A percentile compares a stretch with the other conserved stretches of the same genome.
Conservation (phyloP, 2,113 vertebrate species). For the Calidris pygmaea region DNA sequence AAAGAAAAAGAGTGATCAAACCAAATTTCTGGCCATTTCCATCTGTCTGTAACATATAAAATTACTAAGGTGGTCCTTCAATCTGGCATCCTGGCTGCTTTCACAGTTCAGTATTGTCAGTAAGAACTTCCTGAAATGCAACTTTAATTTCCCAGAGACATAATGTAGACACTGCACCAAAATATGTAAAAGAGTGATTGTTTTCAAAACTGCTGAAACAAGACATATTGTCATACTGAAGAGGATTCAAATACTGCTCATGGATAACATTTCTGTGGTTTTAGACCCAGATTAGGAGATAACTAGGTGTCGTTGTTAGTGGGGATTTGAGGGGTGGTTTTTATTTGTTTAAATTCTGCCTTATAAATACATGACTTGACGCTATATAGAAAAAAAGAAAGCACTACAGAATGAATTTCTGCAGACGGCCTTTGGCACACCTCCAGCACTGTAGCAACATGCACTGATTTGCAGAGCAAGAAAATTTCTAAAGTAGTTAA, state of each 20-base stretch:
- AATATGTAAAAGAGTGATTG: not conserved
- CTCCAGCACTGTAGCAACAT: not conserved
- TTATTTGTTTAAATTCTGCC: not conserved
- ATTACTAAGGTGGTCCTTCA: not conserved
- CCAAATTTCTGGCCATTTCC: not conserved
- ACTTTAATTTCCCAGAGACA: not conserved
- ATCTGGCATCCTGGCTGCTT: not conserved
- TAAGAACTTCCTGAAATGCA: not conserved
- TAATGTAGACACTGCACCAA: not conserved
- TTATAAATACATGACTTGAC: not conserved
- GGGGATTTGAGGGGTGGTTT: rapidly evolving
- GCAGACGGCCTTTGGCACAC: not conserved
- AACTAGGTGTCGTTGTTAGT: not conserved
- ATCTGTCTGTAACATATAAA: not conserved
- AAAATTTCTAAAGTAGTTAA: not conserved
- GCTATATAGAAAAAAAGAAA: not conserved
- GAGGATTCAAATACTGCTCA: not conserved
- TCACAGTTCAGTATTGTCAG: not conserved
- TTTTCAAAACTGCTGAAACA: not conserved
- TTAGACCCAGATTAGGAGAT: not conserved
- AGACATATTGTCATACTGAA: not conserved
- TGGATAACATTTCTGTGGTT: not conserved
- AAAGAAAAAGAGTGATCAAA: not conserved
- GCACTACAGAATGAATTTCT: not conserved
- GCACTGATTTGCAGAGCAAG: not conserved